Percentiles rank a stretch among this genome's conserved stretches.
phyloP scores from a whole-genome alignment of 2,888 invertebrate species.

The Campoplex capitator region DNA sequence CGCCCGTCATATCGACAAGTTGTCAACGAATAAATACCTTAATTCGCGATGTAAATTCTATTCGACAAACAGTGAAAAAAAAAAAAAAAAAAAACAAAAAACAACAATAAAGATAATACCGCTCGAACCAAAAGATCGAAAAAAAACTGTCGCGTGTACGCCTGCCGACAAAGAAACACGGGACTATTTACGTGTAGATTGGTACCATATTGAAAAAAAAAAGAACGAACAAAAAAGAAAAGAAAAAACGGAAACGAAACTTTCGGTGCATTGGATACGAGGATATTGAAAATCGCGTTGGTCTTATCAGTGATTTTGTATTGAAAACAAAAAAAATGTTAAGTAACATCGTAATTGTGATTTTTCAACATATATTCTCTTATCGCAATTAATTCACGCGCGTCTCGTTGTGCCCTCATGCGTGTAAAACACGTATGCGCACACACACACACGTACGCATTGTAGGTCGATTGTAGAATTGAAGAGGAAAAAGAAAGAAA shows the following conservation, averaged over 20 bases:
- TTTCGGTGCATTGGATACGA: conserved; percentile 33
- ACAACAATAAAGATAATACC: background rate
- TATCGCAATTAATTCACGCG: conserved; percentile 27
- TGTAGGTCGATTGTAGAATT: conserved; percentile 48
- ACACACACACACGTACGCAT: conserved; percentile 21
- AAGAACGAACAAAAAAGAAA: background rate
- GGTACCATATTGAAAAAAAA: conserved; percentile 24
- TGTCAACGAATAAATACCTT: background rate
- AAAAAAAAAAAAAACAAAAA: background rate
- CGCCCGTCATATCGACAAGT: background rate
- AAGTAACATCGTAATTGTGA: conserved; percentile 41
- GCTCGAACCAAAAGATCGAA: background rate
- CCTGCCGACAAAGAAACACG: conserved; percentile 23
- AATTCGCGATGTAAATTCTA: background rate
- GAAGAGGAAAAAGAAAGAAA: conserved; percentile 13
- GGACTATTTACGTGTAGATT: conserved; percentile 1
- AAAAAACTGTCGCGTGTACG: conserved; percentile 1
- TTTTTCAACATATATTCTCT: conserved; percentile 1
- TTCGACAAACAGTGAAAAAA: conserved; percentile 38
- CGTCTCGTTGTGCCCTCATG: conserved; percentile 30
- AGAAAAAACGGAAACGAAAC: background rate
- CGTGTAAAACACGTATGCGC: conserved; percentile 12
- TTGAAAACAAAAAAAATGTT: background rate
- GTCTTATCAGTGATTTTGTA: conserved; percentile 31
- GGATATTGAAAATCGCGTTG: conserved; percentile 38